Base-by-base conservation (phyloP, 2,797 vertebrate species). In the Salarias fasciatus region DNA sequence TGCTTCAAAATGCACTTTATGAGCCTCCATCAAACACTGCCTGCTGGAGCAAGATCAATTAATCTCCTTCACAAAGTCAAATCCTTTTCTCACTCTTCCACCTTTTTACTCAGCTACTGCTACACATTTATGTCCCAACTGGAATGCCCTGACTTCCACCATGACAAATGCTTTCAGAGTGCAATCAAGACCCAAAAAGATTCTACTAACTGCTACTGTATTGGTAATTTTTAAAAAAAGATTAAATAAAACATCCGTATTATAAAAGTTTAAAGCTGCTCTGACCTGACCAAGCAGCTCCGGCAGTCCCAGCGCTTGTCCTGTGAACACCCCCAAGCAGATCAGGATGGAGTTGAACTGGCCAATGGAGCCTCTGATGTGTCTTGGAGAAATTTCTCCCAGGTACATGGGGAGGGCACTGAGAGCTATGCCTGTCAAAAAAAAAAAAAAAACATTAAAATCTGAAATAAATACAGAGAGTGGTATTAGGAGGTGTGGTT, bases 311-410 rank as follows among this genome's bases (percentile, higher is more conserved):
- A 99, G 80, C 72, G 96, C 86, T 80, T 98, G 97, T 36, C 96
- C 97, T 0, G 52, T 63, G 55, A 99, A 96, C 43, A 99, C 96
- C 0, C 97, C 97, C 0, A 95, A 47, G 67, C 97, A 99, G 89
- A 99, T 98, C 80, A 98, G 93, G 85, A 99, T 94, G 1, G 96
- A 87, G 14, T 96, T 97, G 82, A 97, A 92, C 80, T 99, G 97
- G 28, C 97, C 97, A 53, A 98, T 82, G 0, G 90, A 95, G 29
- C 97, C 97, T 3, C 97, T 92, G 40, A 95, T 92, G 50, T 94
- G 88, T 71, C 92, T 94, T 7, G 96, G 97, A 1, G 97, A 95
- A 81, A 99, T 99, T 90, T 99, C 97, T 47, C 92, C 95, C 63
- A 99, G 88, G 86, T 99, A 98, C 95, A 97, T 97, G 49, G 97